phyloP scores from a whole-genome alignment of 2,888 invertebrate species.

The Lysandra bellargus region DNA sequence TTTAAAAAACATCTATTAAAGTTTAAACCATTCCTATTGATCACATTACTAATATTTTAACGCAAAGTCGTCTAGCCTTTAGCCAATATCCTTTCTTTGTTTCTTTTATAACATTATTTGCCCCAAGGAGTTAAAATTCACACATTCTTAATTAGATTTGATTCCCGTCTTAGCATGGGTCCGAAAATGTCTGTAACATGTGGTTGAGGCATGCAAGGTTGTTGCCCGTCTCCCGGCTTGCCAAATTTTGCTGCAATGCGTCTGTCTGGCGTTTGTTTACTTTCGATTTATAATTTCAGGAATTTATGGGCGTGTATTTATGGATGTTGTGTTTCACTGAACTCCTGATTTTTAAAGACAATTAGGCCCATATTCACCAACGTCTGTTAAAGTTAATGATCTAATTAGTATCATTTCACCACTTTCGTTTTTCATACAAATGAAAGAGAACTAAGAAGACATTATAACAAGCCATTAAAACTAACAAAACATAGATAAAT shows the following conservation, averaged over 20 bases:
- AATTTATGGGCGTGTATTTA: background rate
- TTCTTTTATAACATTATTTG: background rate
- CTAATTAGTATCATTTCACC: no score
- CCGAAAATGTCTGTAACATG: slow-evolving; percentile 5
- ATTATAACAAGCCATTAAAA: no score
- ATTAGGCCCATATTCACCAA: no score
- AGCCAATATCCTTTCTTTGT: background rate
- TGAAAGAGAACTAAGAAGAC: no score
- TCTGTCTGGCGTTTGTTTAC: slow-evolving; percentile 27
- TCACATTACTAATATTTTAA: no score
- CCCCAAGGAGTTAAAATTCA: no score
- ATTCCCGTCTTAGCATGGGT: background rate
- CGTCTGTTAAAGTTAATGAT: no score
- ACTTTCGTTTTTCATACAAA: no score
- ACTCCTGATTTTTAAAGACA: background rate
- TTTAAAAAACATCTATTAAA: no score
- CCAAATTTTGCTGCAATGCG: slow-evolving; percentile 24
- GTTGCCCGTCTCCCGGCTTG: slow-evolving; percentile 18
- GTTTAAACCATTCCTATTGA: no score
- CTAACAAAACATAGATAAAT: no score
- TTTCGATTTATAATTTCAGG: background rate
- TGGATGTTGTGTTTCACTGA: slow-evolving; percentile 10
- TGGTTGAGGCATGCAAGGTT: slow-evolving; percentile 10
- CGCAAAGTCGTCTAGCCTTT: no score
- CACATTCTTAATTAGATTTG: background rate